A percentile compares a stretch with the other conserved stretches of the same genome.
phyloP scores from a whole-genome alignment of 2,797 vertebrate genomes.

The Eulemur rubriventer region DNA sequence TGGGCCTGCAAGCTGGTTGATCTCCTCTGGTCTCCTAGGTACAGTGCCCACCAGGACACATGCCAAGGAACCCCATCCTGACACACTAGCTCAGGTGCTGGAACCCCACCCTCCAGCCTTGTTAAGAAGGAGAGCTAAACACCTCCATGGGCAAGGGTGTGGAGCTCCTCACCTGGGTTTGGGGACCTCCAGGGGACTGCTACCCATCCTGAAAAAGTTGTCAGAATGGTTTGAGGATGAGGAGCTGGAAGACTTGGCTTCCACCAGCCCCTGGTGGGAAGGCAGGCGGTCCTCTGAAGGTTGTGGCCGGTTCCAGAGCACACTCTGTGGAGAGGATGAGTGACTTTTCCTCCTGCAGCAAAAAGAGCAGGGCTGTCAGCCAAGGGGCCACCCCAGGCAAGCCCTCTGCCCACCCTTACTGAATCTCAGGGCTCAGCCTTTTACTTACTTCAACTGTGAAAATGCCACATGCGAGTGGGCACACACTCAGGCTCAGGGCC shows the following conservation, averaged over 20 bases:
- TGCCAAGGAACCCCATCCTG: neutral
- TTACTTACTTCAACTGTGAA: neutral
- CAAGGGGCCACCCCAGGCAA: neutral
- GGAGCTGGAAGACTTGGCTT: constrained; percentile 94
- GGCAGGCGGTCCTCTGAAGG: constrained; percentile 89
- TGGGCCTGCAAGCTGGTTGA: neutral
- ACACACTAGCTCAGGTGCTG: neutral
- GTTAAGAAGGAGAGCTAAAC: neutral
- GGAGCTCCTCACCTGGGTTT: constrained; percentile 86
- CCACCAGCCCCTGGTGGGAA: constrained; percentile 83
- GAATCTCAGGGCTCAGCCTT: neutral
- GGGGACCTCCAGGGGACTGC: constrained; percentile 96
- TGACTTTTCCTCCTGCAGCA: constrained; percentile 91
- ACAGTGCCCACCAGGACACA: neutral
- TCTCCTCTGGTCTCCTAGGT: neutral
- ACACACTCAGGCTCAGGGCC: neutral
- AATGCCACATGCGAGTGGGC: neutral
- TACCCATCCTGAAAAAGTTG: constrained; percentile 90
- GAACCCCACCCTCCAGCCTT: neutral
- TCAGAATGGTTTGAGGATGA: constrained; percentile 97
- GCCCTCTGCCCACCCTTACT: neutral
- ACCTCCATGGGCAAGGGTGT: neutral
- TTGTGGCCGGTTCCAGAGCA: constrained; percentile 90
- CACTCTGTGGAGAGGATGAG: constrained; percentile 91
- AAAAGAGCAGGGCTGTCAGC: constrained; percentile 15